A percentile compares a stretch with the other conserved stretches of the same genome.
Evolutionary conservation across 2,113 vertebrate genomes (phyloP).

Genomic region (Vanacampus margaritifer): DNA sequence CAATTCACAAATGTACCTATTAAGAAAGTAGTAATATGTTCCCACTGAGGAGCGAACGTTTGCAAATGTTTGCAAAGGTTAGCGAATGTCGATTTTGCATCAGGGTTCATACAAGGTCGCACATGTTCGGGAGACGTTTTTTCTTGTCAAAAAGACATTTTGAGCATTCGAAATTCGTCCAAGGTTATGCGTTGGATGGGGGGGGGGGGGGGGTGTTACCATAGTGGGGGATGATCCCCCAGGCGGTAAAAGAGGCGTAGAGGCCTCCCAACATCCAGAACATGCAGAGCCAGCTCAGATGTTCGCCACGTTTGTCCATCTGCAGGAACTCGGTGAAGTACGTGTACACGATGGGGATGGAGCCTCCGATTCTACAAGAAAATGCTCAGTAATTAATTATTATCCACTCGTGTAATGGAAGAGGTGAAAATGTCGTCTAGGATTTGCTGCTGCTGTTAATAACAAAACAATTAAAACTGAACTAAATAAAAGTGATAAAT

Average conservation of each 20-base stretch:
- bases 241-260: constrained; percentile 92
- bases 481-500: too few species aligned
- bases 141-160: too few species aligned
- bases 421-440: background rate
- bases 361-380: constrained; percentile 83
- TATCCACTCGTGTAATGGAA: background rate
- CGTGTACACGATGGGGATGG: constrained; percentile 93
- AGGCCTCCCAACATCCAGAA: constrained; percentile 88
- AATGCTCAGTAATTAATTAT: background rate
- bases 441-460: too few species aligned
- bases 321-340: constrained; percentile 97
- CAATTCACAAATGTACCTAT: too few species aligned
- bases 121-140: too few species aligned
- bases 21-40: too few species aligned
- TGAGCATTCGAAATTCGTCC: too few species aligned
- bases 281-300: constrained; percentile 94
- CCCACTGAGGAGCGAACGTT: too few species aligned
- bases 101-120: too few species aligned
- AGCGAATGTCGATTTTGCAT: too few species aligned
- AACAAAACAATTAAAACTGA: too few species aligned
- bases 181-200: background rate
- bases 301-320: constrained; percentile 94
- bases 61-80: too few species aligned
- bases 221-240: constrained; percentile 97
- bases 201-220: constrained; percentile 70